phyloP scores from a whole-genome alignment of 2,113 vertebrate species.

The Argyrosomus japonicus region DNA sequence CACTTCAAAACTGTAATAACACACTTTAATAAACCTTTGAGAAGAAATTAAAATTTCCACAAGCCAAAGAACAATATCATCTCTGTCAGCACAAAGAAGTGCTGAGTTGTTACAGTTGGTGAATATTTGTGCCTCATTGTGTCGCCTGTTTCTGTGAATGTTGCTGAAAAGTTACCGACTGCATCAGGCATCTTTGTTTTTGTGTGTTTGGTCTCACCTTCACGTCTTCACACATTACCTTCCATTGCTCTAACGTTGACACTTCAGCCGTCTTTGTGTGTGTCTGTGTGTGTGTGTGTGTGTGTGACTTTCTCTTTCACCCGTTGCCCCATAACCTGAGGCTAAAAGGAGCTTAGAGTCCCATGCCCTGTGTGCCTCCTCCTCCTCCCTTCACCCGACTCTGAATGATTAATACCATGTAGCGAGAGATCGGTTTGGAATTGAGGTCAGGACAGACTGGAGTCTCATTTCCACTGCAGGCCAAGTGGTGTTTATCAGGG shows the following conservation, averaged over 20 bases:
- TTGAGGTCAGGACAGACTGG: constrained; percentile 63
- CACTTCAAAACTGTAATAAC: neutral
- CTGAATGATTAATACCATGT: constrained; percentile 71
- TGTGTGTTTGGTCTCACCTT: constrained; percentile 3
- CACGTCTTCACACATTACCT: neutral
- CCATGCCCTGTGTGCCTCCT: neutral
- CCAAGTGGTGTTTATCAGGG: constrained; percentile 28
- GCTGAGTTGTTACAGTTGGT: neutral
- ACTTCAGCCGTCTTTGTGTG: neutral
- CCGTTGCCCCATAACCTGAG: constrained; percentile 40
- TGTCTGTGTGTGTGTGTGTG: neutral
- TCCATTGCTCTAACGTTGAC: constrained; percentile 1
- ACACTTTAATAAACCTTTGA: neutral
- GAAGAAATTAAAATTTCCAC: too few species aligned
- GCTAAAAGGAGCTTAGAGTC: constrained; percentile 43
- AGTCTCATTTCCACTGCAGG: constrained; percentile 24
- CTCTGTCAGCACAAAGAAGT: too few species aligned
- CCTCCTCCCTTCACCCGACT: constrained; percentile 34
- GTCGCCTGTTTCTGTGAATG: neutral
- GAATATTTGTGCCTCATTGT: neutral
- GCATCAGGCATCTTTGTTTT: neutral
- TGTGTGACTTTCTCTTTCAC: constrained; percentile 30
- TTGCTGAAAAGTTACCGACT: constrained; percentile 1
- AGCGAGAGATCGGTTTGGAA: constrained; percentile 54
- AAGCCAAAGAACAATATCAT: neutral